phyloP scores from a whole-genome alignment of 1,140 invertebrate genomes.

The Alviniconcha marisindica region DNA sequence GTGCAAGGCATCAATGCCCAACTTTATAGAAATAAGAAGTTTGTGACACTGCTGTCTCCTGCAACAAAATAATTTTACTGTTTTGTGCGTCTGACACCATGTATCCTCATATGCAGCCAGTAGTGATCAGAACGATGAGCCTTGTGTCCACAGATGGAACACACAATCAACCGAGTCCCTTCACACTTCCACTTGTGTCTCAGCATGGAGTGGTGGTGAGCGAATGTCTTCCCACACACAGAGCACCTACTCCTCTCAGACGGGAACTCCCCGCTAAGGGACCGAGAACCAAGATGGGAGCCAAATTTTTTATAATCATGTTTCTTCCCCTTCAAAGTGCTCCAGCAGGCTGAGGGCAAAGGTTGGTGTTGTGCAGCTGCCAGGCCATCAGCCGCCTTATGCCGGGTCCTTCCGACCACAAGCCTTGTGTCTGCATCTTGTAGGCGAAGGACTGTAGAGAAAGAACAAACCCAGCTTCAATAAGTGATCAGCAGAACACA shows the following conservation, averaged over 20 bases:
- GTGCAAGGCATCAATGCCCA: neutral
- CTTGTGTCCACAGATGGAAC: slow-evolving; percentile 33
- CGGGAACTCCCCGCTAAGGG: neutral
- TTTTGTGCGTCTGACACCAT: slow-evolving; percentile 18
- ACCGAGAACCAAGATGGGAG: neutral
- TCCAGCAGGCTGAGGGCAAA: neutral
- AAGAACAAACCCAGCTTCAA: slow-evolving; percentile 4
- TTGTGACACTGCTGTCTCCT: neutral
- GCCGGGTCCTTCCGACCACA: neutral
- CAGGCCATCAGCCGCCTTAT: neutral
- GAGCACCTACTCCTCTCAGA: slow-evolving; percentile 14
- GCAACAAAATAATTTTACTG: neutral
- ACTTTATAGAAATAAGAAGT: neutral
- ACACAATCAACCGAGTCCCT: slow-evolving; percentile 32
- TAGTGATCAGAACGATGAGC: slow-evolving; percentile 40
- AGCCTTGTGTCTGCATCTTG: neutral
- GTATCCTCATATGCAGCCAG: slow-evolving; percentile 35
- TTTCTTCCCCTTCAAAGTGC: neutral
- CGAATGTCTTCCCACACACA: slow-evolving; percentile 38
- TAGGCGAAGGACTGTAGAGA: neutral
- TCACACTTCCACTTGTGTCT: slow-evolving; percentile 47
- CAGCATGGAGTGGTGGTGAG: slow-evolving; percentile 34
- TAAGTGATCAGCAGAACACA: neutral
- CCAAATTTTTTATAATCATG: no score
- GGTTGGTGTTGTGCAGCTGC: neutral